Evolutionary conservation across 2,113 vertebrate genomes (phyloP).

Genomic region (Dasypus novemcinctus): DNA sequence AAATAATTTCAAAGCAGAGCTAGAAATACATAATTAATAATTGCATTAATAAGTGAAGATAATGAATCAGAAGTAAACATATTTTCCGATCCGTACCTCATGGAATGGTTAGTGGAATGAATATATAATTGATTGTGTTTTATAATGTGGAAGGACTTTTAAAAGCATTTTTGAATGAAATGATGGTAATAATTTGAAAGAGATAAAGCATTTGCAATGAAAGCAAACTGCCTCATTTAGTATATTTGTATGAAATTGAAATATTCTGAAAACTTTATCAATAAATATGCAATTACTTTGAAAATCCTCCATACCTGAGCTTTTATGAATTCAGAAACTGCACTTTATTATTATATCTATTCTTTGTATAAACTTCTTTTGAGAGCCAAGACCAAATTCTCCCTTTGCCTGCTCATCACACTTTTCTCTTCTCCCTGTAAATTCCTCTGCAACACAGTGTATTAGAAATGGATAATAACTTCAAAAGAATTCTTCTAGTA

Average conservation of each 20-base stretch:
- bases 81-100: background rate
- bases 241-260: constrained; percentile 47
- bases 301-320: constrained; percentile 31
- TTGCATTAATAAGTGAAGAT: constrained; percentile 15
- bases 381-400: background rate
- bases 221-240: constrained; percentile 36
- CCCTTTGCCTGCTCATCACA: background rate
- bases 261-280: constrained; percentile 50
- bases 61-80: background rate
- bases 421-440: background rate
- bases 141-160: background rate
- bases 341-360: background rate
- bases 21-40: constrained; percentile 39
- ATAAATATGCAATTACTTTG: constrained; percentile 57
- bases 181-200: constrained; percentile 43
- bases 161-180: constrained; percentile 43
- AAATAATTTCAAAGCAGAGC: constrained; percentile 19
- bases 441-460: background rate
- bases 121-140: constrained; percentile 12
- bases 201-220: constrained; percentile 17
- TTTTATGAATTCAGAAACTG: constrained; percentile 40
- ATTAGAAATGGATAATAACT: background rate
- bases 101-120: background rate
- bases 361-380: constrained; percentile 10
- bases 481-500: background rate